Evolutionary conservation across 2,888 invertebrate species (phyloP).

Genomic region (Trisateles emortualis): DNA sequence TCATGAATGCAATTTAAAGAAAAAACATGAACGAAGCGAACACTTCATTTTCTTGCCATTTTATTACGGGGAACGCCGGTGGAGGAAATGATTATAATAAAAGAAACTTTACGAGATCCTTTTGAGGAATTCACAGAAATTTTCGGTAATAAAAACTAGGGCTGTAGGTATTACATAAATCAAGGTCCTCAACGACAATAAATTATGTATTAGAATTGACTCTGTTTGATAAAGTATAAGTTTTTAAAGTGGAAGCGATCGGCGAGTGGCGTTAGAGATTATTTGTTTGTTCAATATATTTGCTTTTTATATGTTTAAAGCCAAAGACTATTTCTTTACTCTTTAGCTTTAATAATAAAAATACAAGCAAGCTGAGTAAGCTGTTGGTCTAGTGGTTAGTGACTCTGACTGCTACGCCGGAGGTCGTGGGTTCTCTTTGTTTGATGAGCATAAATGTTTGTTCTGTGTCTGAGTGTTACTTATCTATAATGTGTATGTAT

Average conservation of each 20-base stretch:
- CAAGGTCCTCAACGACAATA: constrained; percentile 75
- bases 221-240: constrained; percentile 50
- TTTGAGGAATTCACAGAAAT: constrained; percentile 60
- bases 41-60: constrained; percentile 27
- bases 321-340: no score
- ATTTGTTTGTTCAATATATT: background rate
- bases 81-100: constrained; percentile 67
- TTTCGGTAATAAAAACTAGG: constrained; percentile 77
- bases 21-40: constrained; percentile 23
- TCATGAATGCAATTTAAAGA: constrained; percentile 10
- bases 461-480: no score
- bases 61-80: constrained; percentile 49
- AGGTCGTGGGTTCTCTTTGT: no score
- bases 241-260: constrained; percentile 18
- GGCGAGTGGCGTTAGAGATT: constrained; percentile 11
- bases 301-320: no score
- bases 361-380: no score
- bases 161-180: constrained; percentile 79
- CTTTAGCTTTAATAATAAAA: no score
- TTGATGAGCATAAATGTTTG: no score
- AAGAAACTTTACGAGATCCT: constrained; percentile 64
- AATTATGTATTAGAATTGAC: constrained; percentile 73
- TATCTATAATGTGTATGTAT: no score
- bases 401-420: no score
- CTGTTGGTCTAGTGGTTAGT: no score